Base-by-base conservation (phyloP, 2,797 vertebrate genomes). In the Lagocephalus sceleratus region DNA sequence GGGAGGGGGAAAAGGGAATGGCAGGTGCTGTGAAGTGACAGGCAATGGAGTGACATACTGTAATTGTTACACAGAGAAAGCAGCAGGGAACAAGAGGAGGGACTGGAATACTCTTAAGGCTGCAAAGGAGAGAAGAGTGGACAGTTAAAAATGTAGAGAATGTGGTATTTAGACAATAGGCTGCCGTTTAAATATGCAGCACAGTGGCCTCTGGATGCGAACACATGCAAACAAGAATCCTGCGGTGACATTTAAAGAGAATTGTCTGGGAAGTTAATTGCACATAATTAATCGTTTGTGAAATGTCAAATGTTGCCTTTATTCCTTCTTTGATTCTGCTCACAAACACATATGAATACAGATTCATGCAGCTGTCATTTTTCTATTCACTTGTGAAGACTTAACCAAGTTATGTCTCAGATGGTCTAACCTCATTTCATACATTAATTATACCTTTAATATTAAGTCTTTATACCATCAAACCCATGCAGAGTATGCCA, bases 121-220 rank as follows among this genome's bases (percentile, higher is more conserved):
- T 62, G 57, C 20, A 53, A 26, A 40, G 35, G 17, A 57, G 46
- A 49, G 68, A 60, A 54, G 58, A 69, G 47, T 51, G 45, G 70
- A 69, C 29, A 40, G 67, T 64, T 41, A 62, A 57, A 71, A 65
- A 82, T 75, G 65, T 6, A 5, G 61, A 67, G 54, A 70, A 58
- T 35, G 72, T 72, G 25, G 65, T 46, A 83, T 71, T 78, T 65
- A 2, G 75, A 66, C 76, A 81, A 88, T 88, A 78, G 47, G 45
- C 21, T 75, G 64, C 66, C 75, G 70, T 51, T 42, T 47, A 54
- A 62, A 73, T 75, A 78, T 59, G 68, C 46, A 6, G 55, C 51
- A 15, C 7, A 19, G 63, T 48, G 23, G 60, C 58, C 60, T 43
- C 73, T 63, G 61, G 21, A 48, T 20, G 38, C 49, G 43, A 58